Conservation (phyloP, 2,888 invertebrate genomes). For the Epinotia ramella region DNA sequence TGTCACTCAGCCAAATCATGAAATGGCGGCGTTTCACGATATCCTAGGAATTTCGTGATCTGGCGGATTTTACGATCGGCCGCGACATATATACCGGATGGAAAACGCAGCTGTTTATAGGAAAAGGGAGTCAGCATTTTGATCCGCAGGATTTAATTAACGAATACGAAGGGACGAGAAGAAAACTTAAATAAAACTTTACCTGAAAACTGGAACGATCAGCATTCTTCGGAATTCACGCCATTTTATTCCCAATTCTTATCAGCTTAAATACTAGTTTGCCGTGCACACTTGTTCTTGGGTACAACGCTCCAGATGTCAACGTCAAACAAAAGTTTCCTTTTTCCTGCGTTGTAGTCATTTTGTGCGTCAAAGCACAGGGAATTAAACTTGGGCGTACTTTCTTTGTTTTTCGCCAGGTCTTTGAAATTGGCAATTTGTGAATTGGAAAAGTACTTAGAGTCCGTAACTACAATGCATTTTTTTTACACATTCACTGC, state of each 20-base stretch:
- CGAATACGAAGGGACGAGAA: conserved; percentile 8
- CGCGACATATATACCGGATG: neutral
- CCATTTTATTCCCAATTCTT: neutral
- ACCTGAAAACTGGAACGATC: conserved; percentile 2
- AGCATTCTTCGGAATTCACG: neutral
- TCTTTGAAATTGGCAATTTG: neutral
- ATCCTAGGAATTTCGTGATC: too few relatives aligned
- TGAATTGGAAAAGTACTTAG: too few relatives aligned
- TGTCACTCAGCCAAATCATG: too few relatives aligned
- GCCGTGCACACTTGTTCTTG: neutral
- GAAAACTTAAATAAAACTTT: conserved; percentile 35
- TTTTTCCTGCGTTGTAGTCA: neutral
- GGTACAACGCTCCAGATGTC: conserved; percentile 20
- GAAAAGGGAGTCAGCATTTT: conserved; percentile 7
- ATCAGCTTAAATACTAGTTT: neutral
- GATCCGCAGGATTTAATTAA: conserved; percentile 28
- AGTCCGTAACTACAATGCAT: too few relatives aligned
- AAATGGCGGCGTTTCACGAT: too few relatives aligned
- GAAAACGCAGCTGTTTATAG: neutral
- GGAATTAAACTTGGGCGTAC: neutral
- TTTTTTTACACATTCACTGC: too few relatives aligned
- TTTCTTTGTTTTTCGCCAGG: neutral
- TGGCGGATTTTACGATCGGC: too few relatives aligned
- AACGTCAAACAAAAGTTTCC: conserved; percentile 23
- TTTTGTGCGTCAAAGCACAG: neutral